A percentile compares a stretch with the other conserved stretches of the same genome.
Evolutionary conservation across 64 coral and sea anemone genomes (phyloP).

Genomic region (Dendrophyllia cribrosa): DNA sequence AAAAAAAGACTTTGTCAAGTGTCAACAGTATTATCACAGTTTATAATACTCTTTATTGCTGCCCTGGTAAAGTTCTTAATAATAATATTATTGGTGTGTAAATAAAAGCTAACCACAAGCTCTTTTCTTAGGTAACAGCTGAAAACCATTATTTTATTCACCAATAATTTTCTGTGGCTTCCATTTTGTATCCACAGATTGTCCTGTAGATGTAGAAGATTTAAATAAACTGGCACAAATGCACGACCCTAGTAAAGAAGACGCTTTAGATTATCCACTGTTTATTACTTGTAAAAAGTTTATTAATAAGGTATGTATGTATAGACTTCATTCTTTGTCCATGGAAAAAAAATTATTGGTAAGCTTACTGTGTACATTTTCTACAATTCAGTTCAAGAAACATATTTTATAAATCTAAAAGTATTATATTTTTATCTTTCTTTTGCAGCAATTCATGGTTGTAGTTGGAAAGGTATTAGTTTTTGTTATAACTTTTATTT

Average conservation of each 20-base stretch:
- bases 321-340: background rate
- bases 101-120: too few species aligned
- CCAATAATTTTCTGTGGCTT: background rate
- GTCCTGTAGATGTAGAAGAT: conserved; percentile 83
- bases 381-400: too few species aligned
- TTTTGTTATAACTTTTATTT: background rate
- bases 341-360: background rate
- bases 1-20: too few species aligned
- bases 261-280: conserved; percentile 87
- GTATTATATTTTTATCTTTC: background rate
- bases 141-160: too few species aligned
- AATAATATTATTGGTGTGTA: too few species aligned
- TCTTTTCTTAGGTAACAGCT: too few species aligned
- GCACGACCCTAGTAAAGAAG: conserved; percentile 87
- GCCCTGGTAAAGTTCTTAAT: too few species aligned
- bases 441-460: conserved; percentile 92
- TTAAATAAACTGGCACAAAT: conserved; percentile 79
- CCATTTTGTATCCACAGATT: conserved; percentile 67
- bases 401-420: background rate
- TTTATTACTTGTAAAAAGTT: conserved; percentile 97
- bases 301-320: conserved; percentile 83
- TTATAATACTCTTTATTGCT: too few species aligned
- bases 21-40: too few species aligned
- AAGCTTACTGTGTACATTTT: background rate
- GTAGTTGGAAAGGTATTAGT: conserved; percentile 84